Conservation (phyloP, 1,140 invertebrate genomes). For the Scaptomyza graminum region DNA sequence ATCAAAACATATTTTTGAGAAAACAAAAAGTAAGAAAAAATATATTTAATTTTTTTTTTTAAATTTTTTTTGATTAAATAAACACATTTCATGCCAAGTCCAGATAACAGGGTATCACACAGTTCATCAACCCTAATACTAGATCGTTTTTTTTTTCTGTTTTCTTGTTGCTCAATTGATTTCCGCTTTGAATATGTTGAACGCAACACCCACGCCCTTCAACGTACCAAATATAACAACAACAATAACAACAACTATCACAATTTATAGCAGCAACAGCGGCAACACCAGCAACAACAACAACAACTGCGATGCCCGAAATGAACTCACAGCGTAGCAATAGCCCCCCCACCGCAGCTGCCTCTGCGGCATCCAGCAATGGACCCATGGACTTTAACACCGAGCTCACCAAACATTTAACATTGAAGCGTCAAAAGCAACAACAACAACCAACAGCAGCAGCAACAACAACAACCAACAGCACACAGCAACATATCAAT, state of each 20-base stretch:
- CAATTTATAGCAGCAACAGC: slow-evolving; percentile 15
- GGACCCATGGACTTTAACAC: slow-evolving; percentile 82
- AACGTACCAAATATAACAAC: slow-evolving; percentile 4
- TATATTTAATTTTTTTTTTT: too few species aligned
- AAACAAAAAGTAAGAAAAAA: too few species aligned
- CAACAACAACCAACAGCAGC: slow-evolving; percentile 53
- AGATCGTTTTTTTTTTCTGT: not conserved
- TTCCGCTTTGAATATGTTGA: slow-evolving; percentile 58
- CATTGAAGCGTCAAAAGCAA: slow-evolving; percentile 82
- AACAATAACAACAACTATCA: slow-evolving; percentile 14
- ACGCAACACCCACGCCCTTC: slow-evolving; percentile 46
- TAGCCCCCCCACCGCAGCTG: slow-evolving; percentile 57
- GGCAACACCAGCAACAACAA: slow-evolving; percentile 29
- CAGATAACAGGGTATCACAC: not conserved
- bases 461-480: slow-evolving; percentile 36
- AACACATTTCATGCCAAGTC: too few species aligned
- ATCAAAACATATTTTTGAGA: too few species aligned
- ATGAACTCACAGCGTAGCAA: slow-evolving; percentile 56
- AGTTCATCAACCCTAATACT: not conserved
- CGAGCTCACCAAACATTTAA: slow-evolving; percentile 82
- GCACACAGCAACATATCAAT: slow-evolving; percentile 68
- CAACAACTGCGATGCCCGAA: slow-evolving; percentile 39
- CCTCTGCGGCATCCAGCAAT: slow-evolving; percentile 48
- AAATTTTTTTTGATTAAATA: too few species aligned
- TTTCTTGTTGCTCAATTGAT: slow-evolving; percentile 57